These are phyloP conservation scores for Synergus laeviventris DNA, from an alignment of 2,888 invertebrate genomes.

Conservation along the genomic window DNA sequence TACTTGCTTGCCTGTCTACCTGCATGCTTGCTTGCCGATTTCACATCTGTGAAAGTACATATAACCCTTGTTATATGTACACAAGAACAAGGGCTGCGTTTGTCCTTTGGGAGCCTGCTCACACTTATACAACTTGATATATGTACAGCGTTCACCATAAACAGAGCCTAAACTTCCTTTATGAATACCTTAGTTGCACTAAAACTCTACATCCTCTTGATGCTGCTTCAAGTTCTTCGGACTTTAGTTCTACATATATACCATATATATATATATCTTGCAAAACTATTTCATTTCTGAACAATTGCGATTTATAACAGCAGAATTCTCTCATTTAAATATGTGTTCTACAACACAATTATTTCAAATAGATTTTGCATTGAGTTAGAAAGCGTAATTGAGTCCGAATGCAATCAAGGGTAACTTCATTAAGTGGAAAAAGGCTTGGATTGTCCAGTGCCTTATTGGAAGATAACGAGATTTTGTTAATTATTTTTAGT, in stretches of 20 bases:
- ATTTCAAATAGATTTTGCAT: neutral
- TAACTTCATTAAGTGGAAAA: constrained; percentile 47
- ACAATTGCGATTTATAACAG: neutral
- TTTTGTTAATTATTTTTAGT: constrained; percentile 1
- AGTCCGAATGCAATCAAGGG: constrained; percentile 50
- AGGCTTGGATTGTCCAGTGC: constrained; percentile 29
- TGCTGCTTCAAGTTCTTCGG: neutral
- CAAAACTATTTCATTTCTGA: neutral
- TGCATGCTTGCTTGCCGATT: constrained; percentile 49
- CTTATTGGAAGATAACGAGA: neutral
- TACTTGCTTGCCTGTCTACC: constrained; percentile 46
- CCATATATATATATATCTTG: neutral
- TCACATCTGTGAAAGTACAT: constrained; percentile 61
- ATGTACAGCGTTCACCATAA: neutral
- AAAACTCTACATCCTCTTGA: constrained; percentile 24
- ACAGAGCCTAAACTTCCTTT: constrained; percentile 9
- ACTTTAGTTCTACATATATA: neutral
- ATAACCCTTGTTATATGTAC: constrained; percentile 64
- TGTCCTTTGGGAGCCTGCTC: constrained; percentile 55
- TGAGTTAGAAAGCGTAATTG: constrained; percentile 14
- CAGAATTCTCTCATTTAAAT: neutral
- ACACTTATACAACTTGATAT: constrained; percentile 5
- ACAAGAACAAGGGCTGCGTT: constrained; percentile 60
- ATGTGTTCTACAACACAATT: neutral
- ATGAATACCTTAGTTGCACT: constrained; percentile 9